Conservation (phyloP, 2,113 vertebrate species). For the Nycticryphes semicollaris region DNA sequence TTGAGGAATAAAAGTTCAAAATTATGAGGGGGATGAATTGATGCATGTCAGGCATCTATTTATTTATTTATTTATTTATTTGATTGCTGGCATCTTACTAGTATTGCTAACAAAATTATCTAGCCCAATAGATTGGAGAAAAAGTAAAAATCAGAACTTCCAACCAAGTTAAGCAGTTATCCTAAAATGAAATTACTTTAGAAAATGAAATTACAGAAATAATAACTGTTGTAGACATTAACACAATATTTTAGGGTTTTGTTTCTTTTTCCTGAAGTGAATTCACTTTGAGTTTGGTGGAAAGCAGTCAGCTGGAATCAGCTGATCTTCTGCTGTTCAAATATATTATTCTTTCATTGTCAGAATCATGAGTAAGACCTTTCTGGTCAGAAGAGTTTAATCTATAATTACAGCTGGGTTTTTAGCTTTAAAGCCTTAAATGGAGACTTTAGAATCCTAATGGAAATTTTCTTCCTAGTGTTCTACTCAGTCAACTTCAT, state of each 20-base stretch:
- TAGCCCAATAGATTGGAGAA: background rate
- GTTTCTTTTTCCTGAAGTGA: background rate
- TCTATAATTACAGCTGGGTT: fast-evolving
- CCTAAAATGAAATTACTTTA: background rate
- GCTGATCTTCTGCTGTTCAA: background rate
- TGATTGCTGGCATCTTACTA: background rate
- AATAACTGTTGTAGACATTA: background rate
- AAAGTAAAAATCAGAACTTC: background rate
- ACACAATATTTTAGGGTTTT: background rate
- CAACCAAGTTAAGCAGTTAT: background rate
- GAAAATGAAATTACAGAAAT: background rate
- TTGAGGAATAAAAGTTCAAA: background rate
- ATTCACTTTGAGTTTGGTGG: background rate
- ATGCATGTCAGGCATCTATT: fast-evolving
- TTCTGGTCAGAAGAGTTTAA: background rate
- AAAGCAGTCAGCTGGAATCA: background rate
- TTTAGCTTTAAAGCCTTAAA: background rate
- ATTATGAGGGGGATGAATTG: background rate
- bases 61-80: background rate
- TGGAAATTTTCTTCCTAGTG: background rate
- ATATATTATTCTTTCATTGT: background rate
- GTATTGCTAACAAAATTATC: background rate
- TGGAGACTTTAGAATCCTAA: background rate
- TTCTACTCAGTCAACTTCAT: background rate
- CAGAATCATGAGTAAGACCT: background rate